Conservation (phyloP, 1,140 invertebrate genomes). For the Euwallacea fornicatus region DNA sequence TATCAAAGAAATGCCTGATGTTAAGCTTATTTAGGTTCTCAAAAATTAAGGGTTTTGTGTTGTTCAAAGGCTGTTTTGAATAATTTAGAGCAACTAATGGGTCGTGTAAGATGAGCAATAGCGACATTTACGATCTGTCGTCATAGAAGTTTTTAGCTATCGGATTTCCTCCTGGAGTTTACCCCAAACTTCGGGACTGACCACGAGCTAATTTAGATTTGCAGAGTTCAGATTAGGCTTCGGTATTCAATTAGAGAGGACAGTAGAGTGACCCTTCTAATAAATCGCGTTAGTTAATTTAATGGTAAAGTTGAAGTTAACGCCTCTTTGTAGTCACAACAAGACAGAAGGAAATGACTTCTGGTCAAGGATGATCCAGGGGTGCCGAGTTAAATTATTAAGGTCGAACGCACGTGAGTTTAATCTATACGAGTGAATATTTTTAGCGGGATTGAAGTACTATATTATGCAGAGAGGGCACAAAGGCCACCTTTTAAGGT, state of each 20-base stretch:
- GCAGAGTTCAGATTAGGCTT: conserved; percentile 30
- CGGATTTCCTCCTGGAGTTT: not conserved
- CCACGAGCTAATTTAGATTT: conserved; percentile 32
- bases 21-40: conserved; percentile 6
- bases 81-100: conserved; percentile 20
- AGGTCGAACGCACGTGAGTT: conserved; percentile 5
- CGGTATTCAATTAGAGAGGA: conserved; percentile 37
- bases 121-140: not conserved
- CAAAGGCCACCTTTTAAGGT: conserved; percentile 22
- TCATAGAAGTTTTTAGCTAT: not conserved
- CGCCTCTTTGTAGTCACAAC: conserved; percentile 35
- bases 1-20: conserved; percentile 28
- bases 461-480: conserved; percentile 21
- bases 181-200: too few relatives aligned
- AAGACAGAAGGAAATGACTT: conserved; percentile 33
- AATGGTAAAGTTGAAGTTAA: conserved; percentile 37
- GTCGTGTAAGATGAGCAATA: not conserved
- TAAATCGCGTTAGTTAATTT: conserved; percentile 40
- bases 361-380: conserved; percentile 17
- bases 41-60: conserved; percentile 29
- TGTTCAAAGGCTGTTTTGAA: conserved; percentile 27
- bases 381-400: conserved; percentile 27
- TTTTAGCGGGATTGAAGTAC: not conserved
- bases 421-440: not conserved
- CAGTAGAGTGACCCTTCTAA: conserved; percentile 35